Base-by-base conservation (phyloP, 2,888 invertebrate genomes). In the Meiosimyza decipiens region DNA sequence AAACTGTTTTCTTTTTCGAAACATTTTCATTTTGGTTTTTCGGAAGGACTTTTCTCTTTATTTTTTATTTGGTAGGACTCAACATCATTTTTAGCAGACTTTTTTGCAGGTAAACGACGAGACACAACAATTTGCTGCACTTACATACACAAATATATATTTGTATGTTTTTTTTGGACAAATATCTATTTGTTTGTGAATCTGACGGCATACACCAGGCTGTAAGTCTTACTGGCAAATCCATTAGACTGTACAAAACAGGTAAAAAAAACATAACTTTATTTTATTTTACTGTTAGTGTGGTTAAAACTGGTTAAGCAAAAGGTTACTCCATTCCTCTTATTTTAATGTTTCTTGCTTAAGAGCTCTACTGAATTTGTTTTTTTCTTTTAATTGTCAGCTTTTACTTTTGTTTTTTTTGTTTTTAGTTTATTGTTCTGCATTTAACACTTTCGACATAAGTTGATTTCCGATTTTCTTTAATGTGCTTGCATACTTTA, bases 371-470 rank as follows among this genome's bases (percentile, higher is more conserved):
- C 9, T 40, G 6, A 40, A 1, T 7, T 9, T 40, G 6, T 2
- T 9, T 40, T 40, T 40, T 28, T 28, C 28, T 28, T 2, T 28
- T 28, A 0, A 3, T 28, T 28, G 2, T 3, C 28, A 28, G 28
- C 28, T 28, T 28, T 28, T 28, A 3, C 4, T 28, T 28, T 4
- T 28, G 4, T 28, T 28, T 28, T 28, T 51, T 65, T 12, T 49
- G 13, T 13, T 59, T 50, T 49, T 60, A 22, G 51, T 22, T 40
- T 22, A 6, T 51, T 64, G 40, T 18, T 15, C 13, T 16, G 51
- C 51, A 78, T 79, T 81, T 81, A 79, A 81, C 82, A 80, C 79
- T 82, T 82, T 82, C 81, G 82, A 80, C 82, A 79, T 78, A 80
- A 81, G 76, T 80, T 79, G 80, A 77, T 79, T 76, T 75, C 74